A percentile compares a stretch with the other conserved stretches of the same genome.
These are phyloP conservation scores for Trissolcus brochymenae DNA, from an alignment of 2,888 invertebrate species.

Conservation along the genomic window DNA sequence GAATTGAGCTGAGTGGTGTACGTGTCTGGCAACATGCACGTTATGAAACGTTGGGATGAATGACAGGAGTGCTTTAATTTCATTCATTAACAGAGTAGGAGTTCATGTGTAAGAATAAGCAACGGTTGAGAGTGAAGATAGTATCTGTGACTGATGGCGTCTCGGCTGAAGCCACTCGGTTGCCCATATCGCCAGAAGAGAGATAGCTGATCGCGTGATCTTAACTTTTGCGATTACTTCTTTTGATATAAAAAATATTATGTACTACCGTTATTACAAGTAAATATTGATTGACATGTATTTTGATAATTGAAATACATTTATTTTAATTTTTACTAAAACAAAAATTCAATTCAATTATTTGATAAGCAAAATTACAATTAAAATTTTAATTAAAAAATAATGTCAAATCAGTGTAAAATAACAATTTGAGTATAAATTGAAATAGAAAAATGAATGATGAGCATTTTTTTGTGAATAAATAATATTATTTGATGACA, in stretches of 20 bases:
- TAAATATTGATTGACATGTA: constrained; percentile 29
- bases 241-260: constrained; percentile 15
- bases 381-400: background rate
- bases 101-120: constrained; percentile 4
- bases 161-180: constrained; percentile 12
- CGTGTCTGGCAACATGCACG: constrained; percentile 11
- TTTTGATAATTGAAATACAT: constrained; percentile 10
- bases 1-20: background rate
- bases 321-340: no score
- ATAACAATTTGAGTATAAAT: background rate
- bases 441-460: background rate
- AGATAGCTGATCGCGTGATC: constrained; percentile 28
- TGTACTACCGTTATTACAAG: constrained; percentile 15
- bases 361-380: background rate
- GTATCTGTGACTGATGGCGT: constrained; percentile 3
- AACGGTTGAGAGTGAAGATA: constrained; percentile 1
- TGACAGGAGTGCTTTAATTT: constrained; percentile 25
- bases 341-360: background rate
- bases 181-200: constrained; percentile 11
- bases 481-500: no score
- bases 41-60: constrained; percentile 29
- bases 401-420: background rate
- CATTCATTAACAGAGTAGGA: constrained; percentile 42
- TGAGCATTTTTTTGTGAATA: no score
- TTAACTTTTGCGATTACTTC: constrained; percentile 30